A percentile compares a stretch with the other conserved stretches of the same genome.
phyloP scores from a whole-genome alignment of 2,113 vertebrate genomes.

The Cyanocitta stelleri region DNA sequence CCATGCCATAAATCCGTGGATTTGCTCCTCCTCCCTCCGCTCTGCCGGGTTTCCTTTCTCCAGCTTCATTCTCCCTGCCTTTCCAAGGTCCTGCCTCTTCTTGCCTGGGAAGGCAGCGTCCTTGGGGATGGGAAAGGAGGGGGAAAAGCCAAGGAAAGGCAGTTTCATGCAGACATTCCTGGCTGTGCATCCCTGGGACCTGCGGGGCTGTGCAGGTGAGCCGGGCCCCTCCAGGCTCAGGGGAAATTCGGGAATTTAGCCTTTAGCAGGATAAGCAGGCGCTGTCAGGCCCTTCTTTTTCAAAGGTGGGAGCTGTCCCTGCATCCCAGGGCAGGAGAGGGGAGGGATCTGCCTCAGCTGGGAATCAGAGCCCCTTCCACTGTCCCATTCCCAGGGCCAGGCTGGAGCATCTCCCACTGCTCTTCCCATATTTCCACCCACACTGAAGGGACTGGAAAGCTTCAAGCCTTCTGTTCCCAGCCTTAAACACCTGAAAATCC shows the following conservation, averaged over 20 bases:
- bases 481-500: background rate
- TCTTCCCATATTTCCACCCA: background rate
- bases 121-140: background rate
- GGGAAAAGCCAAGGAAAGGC: background rate
- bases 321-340: background rate
- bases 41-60: background rate
- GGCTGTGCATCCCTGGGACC: accelerated
- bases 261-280: background rate
- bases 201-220: accelerated
- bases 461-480: background rate
- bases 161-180: background rate
- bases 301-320: background rate
- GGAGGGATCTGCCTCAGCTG: background rate
- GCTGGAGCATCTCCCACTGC: background rate
- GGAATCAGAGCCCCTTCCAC: background rate
- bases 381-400: background rate
- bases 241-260: background rate
- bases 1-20: accelerated
- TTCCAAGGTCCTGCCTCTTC: background rate
- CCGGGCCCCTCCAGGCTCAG: accelerated
- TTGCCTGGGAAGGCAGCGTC: background rate
- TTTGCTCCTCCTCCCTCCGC: background rate
- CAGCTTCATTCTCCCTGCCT: background rate
- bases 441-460: background rate
- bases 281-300: background rate